Conservation (phyloP, 2,113 vertebrate genomes). For the Thalassarche chlororhynchos region DNA sequence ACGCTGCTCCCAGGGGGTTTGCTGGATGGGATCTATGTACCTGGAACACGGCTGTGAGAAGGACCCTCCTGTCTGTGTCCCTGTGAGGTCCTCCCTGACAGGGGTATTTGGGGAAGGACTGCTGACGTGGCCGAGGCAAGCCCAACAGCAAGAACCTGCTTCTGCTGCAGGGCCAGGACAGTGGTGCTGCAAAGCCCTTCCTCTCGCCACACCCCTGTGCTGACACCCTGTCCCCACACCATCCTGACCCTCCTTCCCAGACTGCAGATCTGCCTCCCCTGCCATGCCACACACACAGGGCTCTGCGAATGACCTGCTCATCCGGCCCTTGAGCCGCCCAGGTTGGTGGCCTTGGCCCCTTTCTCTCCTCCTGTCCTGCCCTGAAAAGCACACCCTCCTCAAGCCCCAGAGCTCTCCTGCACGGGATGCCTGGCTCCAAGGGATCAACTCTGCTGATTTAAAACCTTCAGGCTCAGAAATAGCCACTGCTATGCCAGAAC, state of each 20-base stretch:
- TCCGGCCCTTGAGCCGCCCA: background rate
- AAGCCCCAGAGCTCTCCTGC: background rate
- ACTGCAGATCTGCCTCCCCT: background rate
- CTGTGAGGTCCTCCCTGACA: background rate
- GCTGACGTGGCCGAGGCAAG: background rate
- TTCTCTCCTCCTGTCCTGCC: background rate
- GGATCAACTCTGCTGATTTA: background rate
- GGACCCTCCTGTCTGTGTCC: background rate
- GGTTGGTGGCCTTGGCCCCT: no score
- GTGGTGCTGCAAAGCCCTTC: background rate
- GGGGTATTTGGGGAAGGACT: background rate
- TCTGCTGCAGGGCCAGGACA: background rate
- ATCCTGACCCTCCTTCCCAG: background rate
- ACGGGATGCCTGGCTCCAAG: background rate
- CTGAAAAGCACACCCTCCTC: background rate
- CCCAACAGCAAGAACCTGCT: background rate
- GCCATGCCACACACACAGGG: accelerated
- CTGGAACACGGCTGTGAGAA: background rate
- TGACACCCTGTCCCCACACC: no score
- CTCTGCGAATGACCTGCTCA: background rate
- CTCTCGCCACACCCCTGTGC: background rate
- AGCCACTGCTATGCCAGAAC: background rate
- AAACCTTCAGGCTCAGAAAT: background rate
- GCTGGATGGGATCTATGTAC: background rate
- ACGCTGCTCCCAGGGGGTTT: accelerated